Evolutionary conservation across 2,113 vertebrate genomes (phyloP), one percentile per base, ranked within the genome.

Genomic region (Charadrius vociferus): DNA sequence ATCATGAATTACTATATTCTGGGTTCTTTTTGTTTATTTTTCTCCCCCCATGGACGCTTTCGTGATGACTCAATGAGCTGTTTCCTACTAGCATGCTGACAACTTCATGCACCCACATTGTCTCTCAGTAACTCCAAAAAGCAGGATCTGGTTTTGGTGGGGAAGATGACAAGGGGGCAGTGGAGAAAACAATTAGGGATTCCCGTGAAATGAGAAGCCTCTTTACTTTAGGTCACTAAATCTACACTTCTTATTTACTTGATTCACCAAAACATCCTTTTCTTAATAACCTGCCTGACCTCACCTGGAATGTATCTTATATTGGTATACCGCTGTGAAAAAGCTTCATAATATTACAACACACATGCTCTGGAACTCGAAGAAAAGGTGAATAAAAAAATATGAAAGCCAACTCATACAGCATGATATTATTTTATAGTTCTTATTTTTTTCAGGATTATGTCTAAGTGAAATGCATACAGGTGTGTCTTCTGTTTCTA

Each of bases 121-220:
- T 56, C 24, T 37, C 41, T n/a, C 10, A 5, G 20, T 29, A 82
- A 72, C 19, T 70, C n/a, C 12, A 95, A 45, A 72, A 72, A 19
- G 1, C 11, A 65, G 16, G 2, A 6, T 68, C 18, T 73, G 16
- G 5, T 83, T 18, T 5, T 29, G 14, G 14, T 7, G 6, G 4
- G 2, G 3, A 72, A 9, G 18, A 24, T 30, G 29, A 20, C 7
- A 68, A 1, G 7, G 9, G 20, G 16, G 7, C 6, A 29, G 4
- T 26, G 23, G 10, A 84, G 15, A 70, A 86, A 70, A 45, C 0
- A 0, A 2, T 34, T 91, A 32, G 4, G 2, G 2, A 85, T 50
- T 49, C 47, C 10, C 67, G n/a, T 71, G 11, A 84, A 90, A 89
- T 18, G 1, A 71, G 41, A 81, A 62, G 8, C 2, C 18, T 74